Evolutionary conservation across 2,113 vertebrate genomes (phyloP).

Genomic region (Tetrao urogallus): DNA sequence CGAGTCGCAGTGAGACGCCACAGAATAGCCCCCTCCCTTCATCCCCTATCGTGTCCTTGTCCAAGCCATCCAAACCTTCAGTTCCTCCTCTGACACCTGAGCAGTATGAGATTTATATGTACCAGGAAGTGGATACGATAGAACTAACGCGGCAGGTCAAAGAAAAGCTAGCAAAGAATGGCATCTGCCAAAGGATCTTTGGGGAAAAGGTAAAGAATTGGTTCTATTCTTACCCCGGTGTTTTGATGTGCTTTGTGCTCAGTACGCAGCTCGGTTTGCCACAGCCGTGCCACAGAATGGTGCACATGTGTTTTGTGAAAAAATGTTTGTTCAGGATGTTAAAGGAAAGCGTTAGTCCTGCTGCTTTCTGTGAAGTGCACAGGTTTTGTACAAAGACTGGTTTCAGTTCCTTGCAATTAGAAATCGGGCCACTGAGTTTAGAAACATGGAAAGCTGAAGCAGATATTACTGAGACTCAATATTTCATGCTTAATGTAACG

Average conservation of each 20-base stretch:
- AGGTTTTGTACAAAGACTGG: background rate
- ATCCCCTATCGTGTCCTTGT: slow-evolving; percentile 82
- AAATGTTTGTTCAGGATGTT: background rate
- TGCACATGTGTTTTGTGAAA: accelerated
- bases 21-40: slow-evolving; percentile 89
- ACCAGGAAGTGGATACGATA: slow-evolving; percentile 92
- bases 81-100: slow-evolving; percentile 89
- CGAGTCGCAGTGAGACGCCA: slow-evolving; percentile 86
- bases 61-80: slow-evolving; percentile 85
- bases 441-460: background rate
- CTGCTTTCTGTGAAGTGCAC: background rate
- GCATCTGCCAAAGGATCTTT: slow-evolving; percentile 93
- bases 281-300: background rate
- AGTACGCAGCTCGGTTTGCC: background rate
- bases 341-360: accelerated
- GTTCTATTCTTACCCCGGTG: slow-evolving; percentile 43
- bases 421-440: background rate
- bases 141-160: slow-evolving; percentile 93
- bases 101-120: slow-evolving; percentile 95
- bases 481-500: slow-evolving; percentile 36
- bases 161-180: slow-evolving; percentile 93
- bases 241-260: background rate
- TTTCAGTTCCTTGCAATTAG: background rate
- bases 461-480: background rate
- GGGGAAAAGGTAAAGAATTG: slow-evolving; percentile 88